phyloP scores from a whole-genome alignment of 2,888 invertebrate genomes.

The Eilema griseolum region DNA sequence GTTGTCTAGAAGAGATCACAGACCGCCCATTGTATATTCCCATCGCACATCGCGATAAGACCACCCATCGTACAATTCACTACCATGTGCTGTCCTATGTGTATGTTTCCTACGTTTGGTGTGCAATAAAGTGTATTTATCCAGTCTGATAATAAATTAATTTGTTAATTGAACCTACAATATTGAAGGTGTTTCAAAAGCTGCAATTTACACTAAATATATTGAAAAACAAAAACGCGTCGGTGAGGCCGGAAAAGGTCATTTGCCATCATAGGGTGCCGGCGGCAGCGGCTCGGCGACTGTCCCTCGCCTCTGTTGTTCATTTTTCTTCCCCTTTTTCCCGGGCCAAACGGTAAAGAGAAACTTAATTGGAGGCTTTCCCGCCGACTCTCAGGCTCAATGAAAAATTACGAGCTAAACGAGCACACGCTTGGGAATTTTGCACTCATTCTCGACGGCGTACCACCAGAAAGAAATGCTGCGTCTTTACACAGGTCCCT shows the following conservation, averaged over 20 bases:
- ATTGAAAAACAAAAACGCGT: conserved; percentile 54
- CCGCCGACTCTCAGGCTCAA: conserved; percentile 83
- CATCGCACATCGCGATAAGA: too few species aligned
- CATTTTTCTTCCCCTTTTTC: conserved; percentile 81
- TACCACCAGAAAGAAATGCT: conserved; percentile 74
- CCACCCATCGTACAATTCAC: too few species aligned
- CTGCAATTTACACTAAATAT: conserved; percentile 54
- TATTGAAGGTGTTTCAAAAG: conserved; percentile 42
- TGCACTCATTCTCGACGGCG: conserved; percentile 73
- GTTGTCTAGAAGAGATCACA: too few species aligned
- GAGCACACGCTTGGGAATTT: conserved; percentile 84
- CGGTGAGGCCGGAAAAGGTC: conserved; percentile 58
- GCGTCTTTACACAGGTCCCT: conserved; percentile 69
- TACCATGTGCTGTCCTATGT: too few species aligned
- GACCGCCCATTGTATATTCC: too few species aligned
- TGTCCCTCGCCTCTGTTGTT: conserved; percentile 80
- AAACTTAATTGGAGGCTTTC: conserved; percentile 86
- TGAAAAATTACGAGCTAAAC: conserved; percentile 87
- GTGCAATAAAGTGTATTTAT: too few species aligned
- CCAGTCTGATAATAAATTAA: not conserved
- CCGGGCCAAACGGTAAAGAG: conserved; percentile 83
- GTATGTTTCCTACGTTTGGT: too few species aligned
- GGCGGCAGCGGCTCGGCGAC: conserved; percentile 59
- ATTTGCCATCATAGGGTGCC: conserved; percentile 71
- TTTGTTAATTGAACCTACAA: not conserved